These are phyloP conservation scores for Hystrix brachyura DNA, from an alignment of 2,113 vertebrate genomes.

Conservation along the genomic window DNA sequence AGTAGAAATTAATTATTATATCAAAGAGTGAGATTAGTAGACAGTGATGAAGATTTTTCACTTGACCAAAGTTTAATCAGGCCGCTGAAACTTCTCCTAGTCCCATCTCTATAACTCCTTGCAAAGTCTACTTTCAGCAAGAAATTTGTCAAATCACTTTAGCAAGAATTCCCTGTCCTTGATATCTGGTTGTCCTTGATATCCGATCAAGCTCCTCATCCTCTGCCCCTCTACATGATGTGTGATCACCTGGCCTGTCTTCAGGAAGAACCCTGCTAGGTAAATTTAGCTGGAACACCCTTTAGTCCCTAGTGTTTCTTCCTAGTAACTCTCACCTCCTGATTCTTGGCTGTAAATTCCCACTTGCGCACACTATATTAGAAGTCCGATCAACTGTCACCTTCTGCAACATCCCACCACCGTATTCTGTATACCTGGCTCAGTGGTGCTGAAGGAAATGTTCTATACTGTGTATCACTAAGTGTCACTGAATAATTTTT, in stretches of 20 bases:
- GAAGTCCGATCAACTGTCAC: neutral
- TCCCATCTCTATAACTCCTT: neutral
- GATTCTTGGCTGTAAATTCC: neutral
- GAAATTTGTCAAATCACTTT: neutral
- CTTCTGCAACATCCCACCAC: neutral
- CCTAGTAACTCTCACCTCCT: neutral
- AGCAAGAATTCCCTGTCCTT: neutral
- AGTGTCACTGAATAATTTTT: neutral
- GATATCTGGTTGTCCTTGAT: neutral
- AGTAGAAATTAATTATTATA: neutral
- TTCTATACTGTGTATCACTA: neutral
- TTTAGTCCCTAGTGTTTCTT: neutral
- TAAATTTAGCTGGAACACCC: neutral
- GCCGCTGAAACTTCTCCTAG: neutral
- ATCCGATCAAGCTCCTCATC: neutral
- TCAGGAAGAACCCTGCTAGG: neutral
- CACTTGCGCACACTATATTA: neutral
- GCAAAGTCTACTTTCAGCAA: neutral
- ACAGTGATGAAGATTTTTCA: neutral
- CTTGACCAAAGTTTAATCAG: neutral
- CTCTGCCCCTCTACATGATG: neutral
- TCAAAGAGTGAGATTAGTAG: neutral
- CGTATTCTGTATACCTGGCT: neutral
- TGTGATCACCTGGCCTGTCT: neutral
- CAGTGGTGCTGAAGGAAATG: neutral